Evolutionary conservation across 2,888 invertebrate genomes (phyloP).

Genomic region (Acronicta leporina): DNA sequence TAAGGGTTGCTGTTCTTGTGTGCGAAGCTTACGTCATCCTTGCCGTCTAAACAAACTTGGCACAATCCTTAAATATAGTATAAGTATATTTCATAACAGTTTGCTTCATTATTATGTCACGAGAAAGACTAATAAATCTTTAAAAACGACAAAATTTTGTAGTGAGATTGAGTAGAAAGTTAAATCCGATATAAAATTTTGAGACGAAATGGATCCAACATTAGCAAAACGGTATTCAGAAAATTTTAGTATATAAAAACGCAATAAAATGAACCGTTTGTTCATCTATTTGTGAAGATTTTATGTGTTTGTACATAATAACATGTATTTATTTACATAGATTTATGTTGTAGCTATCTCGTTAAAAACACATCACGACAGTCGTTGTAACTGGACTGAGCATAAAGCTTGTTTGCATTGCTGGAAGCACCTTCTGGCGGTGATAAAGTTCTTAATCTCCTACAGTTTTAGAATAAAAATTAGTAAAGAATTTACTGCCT

Average conservation of each 20-base stretch:
- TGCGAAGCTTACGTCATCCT: conserved; percentile 67
- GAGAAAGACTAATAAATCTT: conserved; percentile 12
- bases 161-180: conserved; percentile 5
- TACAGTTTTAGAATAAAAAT: conserved; percentile 2
- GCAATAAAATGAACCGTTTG: conserved; percentile 48
- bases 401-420: conserved; percentile 26
- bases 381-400: conserved; percentile 10
- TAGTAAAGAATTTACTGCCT: too few relatives aligned
- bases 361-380: conserved; percentile 43
- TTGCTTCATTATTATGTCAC: background rate
- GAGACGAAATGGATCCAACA: conserved; percentile 26
- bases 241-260: conserved; percentile 36
- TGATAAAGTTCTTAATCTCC: conserved; percentile 1
- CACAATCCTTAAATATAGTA: conserved; percentile 40
- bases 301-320: conserved; percentile 43
- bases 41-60: conserved; percentile 57
- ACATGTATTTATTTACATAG: conserved; percentile 34
- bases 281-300: conserved; percentile 45
- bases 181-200: conserved; percentile 22
- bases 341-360: conserved; percentile 37
- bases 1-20: conserved; percentile 62
- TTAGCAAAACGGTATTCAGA: conserved; percentile 21
- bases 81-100: conserved; percentile 29
- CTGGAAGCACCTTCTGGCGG: conserved; percentile 8
- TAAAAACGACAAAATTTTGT: conserved; percentile 20